These are phyloP conservation scores for Hestina assimilis DNA, from an alignment of 1,140 invertebrate species.

Conservation along the genomic window DNA sequence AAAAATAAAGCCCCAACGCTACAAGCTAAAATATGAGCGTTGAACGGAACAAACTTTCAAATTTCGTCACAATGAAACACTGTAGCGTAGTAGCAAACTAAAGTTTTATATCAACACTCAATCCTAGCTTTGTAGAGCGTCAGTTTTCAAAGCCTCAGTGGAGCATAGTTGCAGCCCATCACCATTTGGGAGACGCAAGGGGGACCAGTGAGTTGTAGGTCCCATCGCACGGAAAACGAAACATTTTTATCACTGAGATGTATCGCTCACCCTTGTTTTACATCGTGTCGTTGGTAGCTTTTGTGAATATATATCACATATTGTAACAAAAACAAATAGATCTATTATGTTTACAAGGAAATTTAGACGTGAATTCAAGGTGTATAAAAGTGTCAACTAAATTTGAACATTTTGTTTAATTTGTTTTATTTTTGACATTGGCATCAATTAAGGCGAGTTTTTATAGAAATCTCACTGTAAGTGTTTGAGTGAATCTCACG, in stretches of 20 bases:
- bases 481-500: too few relatives aligned
- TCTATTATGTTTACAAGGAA: background rate
- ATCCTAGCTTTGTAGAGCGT: conserved; percentile 2
- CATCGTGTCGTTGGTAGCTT: conserved; percentile 13
- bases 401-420: background rate
- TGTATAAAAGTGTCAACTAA: background rate
- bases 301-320: conserved; percentile 9
- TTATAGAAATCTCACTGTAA: too few relatives aligned
- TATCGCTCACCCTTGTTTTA: conserved; percentile 19
- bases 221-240: conserved; percentile 9
- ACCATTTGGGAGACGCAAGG: background rate
- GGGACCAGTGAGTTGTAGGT: conserved; percentile 6
- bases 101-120: conserved; percentile 4
- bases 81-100: conserved; percentile 3
- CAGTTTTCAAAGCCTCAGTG: conserved; percentile 6
- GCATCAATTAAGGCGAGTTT: too few relatives aligned
- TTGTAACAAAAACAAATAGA: background rate
- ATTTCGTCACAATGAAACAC: conserved; percentile 18
- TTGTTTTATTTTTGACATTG: background rate
- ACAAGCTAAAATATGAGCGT: conserved; percentile 25
- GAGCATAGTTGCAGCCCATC: background rate
- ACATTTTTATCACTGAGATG: conserved; percentile 13
- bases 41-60: conserved; percentile 21
- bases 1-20: conserved; percentile 22
- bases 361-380: background rate